Evolutionary conservation across 2,797 vertebrate species (phyloP).

Genomic region (Argyrosomus regius): DNA sequence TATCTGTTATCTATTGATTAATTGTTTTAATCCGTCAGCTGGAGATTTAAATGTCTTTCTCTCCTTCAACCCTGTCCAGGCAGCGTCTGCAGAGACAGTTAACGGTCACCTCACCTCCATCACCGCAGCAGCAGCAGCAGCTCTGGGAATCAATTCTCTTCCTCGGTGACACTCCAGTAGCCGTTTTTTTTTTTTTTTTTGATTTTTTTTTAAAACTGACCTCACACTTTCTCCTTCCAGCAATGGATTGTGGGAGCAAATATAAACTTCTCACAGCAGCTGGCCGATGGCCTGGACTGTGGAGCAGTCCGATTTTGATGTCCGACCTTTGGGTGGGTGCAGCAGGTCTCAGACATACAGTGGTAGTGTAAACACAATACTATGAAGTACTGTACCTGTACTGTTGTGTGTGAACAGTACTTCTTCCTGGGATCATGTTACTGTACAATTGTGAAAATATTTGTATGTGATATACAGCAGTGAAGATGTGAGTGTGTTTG

Average conservation of each 20-base stretch:
- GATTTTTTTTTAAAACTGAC: constrained; percentile 23
- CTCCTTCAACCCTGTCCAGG: constrained; percentile 51
- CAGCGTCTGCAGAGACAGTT: constrained; percentile 77
- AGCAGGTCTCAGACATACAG: constrained; percentile 4
- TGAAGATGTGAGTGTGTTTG: constrained; percentile 9
- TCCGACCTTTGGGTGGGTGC: constrained; percentile 13
- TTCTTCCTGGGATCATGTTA: constrained; percentile 63
- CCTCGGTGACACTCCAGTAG: constrained; percentile 35
- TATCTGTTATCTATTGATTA: neutral
- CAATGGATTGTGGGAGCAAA: constrained; percentile 45
- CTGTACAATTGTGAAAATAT: constrained; percentile 44
- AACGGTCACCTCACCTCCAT: constrained; percentile 32
- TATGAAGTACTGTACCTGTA: constrained; percentile 45
- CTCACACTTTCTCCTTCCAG: constrained; percentile 48
- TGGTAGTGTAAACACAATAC: constrained; percentile 28
- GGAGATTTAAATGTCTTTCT: neutral
- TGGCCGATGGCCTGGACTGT: constrained; percentile 5
- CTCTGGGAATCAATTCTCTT: constrained; percentile 19
- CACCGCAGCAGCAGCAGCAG: constrained; percentile 4
- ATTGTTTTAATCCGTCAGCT: neutral
- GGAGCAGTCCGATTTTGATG: constrained; percentile 20
- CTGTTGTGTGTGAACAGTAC: constrained; percentile 52
- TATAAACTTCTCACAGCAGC: constrained; percentile 21
- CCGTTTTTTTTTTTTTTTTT: neutral
- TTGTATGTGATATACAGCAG: constrained; percentile 25